Base-by-base conservation (phyloP, 2,888 invertebrate genomes). In the Smittia sp. region DNA sequence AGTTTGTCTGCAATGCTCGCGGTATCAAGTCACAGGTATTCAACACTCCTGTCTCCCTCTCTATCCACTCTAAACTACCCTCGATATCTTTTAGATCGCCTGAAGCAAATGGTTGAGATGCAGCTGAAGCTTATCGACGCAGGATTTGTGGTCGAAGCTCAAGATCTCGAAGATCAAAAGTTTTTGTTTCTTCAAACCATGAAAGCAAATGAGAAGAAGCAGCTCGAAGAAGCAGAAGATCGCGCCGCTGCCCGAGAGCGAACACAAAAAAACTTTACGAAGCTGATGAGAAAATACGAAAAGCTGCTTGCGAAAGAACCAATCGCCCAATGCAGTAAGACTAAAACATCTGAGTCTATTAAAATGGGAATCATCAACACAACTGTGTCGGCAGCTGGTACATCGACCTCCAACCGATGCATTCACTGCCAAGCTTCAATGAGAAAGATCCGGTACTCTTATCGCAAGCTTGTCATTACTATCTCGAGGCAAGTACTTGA, bases 41-140 rank as follows among this genome's bases (percentile, higher is more conserved):
- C n/a, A n/a, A 39, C n/a, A n/a, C n/a, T n/a, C n/a, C n/a, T n/a
- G n/a, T n/a, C n/a, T n/a, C n/a, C n/a, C n/a, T n/a, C n/a, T n/a
- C n/a, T n/a, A n/a, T n/a, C n/a, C n/a, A n/a, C n/a, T n/a, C n/a
- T n/a, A n/a, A n/a, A n/a, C n/a, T n/a, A n/a, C n/a, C n/a, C n/a
- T n/a, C n/a, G n/a, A n/a, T n/a, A n/a, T 24, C 38, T 79, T 80
- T 15, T 75, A 84, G 85, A 79, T 38, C 79, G 82, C 74, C 77
- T 82, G 13, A 79, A 80, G 67, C 78, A 81, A 74, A 80, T 83
- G 2, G 22, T 81, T 0, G 76, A 75, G 62, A 78, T 92, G 32
- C 83, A 94, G 73, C 84, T 91, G 15, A 92, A 94, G 78, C 84
- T 95, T 2, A 81, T 96, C 1, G 88, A 93, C 77, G 86, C 86